Conservation (phyloP, 2,888 invertebrate genomes). For the Drosophila prostipennis region DNA sequence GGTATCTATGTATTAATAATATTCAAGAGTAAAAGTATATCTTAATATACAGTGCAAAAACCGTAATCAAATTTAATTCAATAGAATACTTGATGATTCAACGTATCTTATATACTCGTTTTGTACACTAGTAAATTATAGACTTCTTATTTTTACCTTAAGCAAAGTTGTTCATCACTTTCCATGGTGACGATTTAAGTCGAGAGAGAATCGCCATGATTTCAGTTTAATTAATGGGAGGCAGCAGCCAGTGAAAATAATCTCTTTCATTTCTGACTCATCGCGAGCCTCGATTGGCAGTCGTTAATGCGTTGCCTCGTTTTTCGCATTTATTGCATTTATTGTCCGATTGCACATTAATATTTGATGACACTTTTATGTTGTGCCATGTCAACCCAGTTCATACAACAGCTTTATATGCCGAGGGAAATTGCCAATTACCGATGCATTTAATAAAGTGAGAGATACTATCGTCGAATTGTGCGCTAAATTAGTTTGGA, state of each 20-base stretch:
- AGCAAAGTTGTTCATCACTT: not conserved
- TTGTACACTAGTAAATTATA: not conserved
- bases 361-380: constrained; percentile 11
- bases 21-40: too few species aligned
- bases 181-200: not conserved
- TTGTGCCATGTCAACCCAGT: not conserved
- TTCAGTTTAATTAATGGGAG: not conserved
- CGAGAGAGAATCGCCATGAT: not conserved
- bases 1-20: too few species aligned
- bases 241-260: not conserved
- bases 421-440: not conserved
- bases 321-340: constrained; percentile 6
- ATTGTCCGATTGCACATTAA: not conserved
- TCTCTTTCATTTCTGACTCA: constrained; percentile 5
- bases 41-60: too few species aligned
- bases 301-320: not conserved
- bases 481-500: constrained; percentile 1
- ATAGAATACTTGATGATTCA: too few species aligned
- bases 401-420: not conserved
- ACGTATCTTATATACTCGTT: too few species aligned
- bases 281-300: not conserved
- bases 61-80: too few species aligned
- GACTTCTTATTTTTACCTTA: not conserved
- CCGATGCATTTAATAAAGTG: not conserved
- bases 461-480: not conserved